A percentile compares a stretch with the other conserved stretches of the same genome.
These are phyloP conservation scores for Laspeyria flexula DNA, from an alignment of 2,888 invertebrate genomes.

Conservation along the genomic window DNA sequence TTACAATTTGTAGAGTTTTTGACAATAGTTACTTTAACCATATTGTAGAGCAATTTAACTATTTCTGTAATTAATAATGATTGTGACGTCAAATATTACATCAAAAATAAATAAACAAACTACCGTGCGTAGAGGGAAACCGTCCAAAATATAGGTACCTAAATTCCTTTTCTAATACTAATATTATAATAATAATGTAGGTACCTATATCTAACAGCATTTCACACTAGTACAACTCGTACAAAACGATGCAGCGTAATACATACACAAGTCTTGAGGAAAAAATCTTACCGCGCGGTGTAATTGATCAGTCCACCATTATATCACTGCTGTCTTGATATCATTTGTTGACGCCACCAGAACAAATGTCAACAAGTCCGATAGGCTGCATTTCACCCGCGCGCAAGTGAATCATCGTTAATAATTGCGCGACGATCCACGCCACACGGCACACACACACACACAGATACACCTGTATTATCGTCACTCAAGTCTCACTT, in stretches of 20 bases:
- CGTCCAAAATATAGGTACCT: background rate
- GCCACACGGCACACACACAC: constrained; percentile 74
- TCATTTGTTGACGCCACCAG: constrained; percentile 82
- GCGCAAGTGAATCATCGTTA: constrained; percentile 86
- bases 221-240: background rate
- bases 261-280: background rate
- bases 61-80: too few relatives aligned
- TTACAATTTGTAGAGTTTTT: too few relatives aligned
- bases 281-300: constrained; percentile 72
- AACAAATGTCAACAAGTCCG: constrained; percentile 84
- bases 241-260: background rate
- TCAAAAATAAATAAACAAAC: too few relatives aligned
- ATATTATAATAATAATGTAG: too few relatives aligned
- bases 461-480: constrained; percentile 74
- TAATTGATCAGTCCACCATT: constrained; percentile 80
- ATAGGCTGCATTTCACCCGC: constrained; percentile 85
- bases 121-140: background rate
- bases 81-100: too few relatives aligned
- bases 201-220: background rate
- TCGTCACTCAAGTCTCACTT: constrained; percentile 67
- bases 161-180: background rate
- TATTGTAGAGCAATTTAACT: too few relatives aligned
- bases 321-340: constrained; percentile 72
- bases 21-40: too few relatives aligned
- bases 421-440: constrained; percentile 84